phyloP scores from a whole-genome alignment of 2,888 invertebrate genomes.

The Eristalinus aeneus region DNA sequence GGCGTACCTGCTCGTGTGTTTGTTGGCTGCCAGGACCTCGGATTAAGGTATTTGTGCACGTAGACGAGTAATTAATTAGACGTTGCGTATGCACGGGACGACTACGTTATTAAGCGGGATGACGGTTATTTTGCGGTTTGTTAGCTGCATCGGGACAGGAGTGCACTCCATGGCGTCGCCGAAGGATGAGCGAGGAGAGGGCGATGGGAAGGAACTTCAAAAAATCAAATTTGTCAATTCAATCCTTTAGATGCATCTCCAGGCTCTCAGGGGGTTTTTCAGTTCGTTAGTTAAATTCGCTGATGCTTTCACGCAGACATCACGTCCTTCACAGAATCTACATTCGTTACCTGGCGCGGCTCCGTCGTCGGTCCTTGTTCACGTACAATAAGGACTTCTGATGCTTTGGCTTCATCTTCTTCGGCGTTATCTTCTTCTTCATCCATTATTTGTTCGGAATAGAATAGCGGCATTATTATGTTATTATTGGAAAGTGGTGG shows the following conservation, averaged over 20 bases:
- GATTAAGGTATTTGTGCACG: slow-evolving; percentile 70
- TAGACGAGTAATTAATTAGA: slow-evolving; percentile 66
- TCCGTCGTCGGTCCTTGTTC: slow-evolving; percentile 56
- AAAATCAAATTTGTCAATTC: slow-evolving; percentile 63
- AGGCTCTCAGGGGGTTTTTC: slow-evolving; percentile 51
- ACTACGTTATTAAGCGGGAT: slow-evolving; percentile 49
- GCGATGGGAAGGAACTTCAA: slow-evolving; percentile 14
- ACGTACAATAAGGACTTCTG: slow-evolving; percentile 61
- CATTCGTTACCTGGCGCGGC: slow-evolving; percentile 66
- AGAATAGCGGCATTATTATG: slow-evolving; percentile 61
- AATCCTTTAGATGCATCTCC: slow-evolving; percentile 67
- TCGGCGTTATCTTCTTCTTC: slow-evolving; percentile 4
- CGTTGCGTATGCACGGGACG: slow-evolving; percentile 66
- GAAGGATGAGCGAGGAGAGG: not conserved
- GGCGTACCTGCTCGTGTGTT: slow-evolving; percentile 32
- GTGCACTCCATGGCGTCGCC: not conserved
- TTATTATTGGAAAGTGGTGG: slow-evolving; percentile 52
- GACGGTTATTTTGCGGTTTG: slow-evolving; percentile 72
- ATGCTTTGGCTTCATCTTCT: not conserved
- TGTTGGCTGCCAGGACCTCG: slow-evolving; percentile 67
- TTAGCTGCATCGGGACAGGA: slow-evolving; percentile 49
- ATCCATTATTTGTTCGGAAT: slow-evolving; percentile 63
- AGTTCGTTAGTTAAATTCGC: slow-evolving; percentile 69
- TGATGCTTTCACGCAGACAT: slow-evolving; percentile 61
- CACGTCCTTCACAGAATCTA: slow-evolving; percentile 63